Percentiles rank a stretch among this genome's conserved stretches.
These are phyloP conservation scores for Drosophila setosimentum DNA, from an alignment of 2,888 invertebrate species.

Conservation along the genomic window DNA sequence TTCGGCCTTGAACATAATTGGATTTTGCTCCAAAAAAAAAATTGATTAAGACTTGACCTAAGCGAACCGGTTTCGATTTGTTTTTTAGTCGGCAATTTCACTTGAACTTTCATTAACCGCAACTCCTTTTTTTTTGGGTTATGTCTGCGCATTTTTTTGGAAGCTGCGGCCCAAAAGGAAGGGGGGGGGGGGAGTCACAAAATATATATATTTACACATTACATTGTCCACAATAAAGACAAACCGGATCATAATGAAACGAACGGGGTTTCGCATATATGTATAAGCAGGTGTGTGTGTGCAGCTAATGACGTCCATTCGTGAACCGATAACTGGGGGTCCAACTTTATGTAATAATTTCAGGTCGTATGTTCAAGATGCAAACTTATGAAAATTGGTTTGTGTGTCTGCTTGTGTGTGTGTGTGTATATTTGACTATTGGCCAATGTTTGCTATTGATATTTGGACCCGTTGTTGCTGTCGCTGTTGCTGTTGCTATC, in stretches of 20 bases:
- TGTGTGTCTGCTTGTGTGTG: neutral
- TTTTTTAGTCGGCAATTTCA: slow-evolving; percentile 64
- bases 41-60: slow-evolving; percentile 51
- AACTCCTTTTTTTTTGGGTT: slow-evolving; percentile 40
- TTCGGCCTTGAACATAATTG: slow-evolving; percentile 75
- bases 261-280: slow-evolving; percentile 22
- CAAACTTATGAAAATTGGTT: slow-evolving; percentile 53
- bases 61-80: slow-evolving; percentile 60
- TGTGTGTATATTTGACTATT: slow-evolving; percentile 36
- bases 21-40: slow-evolving; percentile 29
- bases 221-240: slow-evolving; percentile 36
- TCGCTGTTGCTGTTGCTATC: slow-evolving; percentile 27
- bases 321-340: slow-evolving; percentile 47
- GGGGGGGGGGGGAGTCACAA: slow-evolving; percentile 26
- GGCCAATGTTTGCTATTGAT: slow-evolving; percentile 66
- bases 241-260: slow-evolving; percentile 54
- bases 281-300: slow-evolving; percentile 9
- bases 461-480: slow-evolving; percentile 34
- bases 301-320: slow-evolving; percentile 51
- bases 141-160: slow-evolving; percentile 19
- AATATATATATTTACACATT: slow-evolving; percentile 43
- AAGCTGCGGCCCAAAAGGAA: slow-evolving; percentile 9
- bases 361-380: slow-evolving; percentile 60
- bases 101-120: slow-evolving; percentile 74
- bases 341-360: slow-evolving; percentile 65